phyloP scores from a whole-genome alignment of 2,888 invertebrate species.

The Drosophila mimica region DNA sequence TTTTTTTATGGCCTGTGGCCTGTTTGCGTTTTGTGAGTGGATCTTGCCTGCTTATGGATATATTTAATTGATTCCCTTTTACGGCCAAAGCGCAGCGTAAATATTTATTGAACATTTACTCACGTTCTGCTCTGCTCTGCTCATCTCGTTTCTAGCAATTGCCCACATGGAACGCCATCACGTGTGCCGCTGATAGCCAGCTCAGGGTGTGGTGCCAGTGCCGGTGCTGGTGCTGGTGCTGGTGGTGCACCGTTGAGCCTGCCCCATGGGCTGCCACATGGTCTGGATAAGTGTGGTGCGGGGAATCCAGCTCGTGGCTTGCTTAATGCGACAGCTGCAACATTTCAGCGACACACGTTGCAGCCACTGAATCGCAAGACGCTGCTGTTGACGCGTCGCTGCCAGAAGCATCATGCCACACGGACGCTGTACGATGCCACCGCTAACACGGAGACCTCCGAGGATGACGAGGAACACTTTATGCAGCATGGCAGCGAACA shows the following conservation, averaged over 20 bases:
- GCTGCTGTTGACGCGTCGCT: slow-evolving; percentile 62
- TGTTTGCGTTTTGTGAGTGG: slow-evolving; percentile 16
- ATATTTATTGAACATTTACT: slow-evolving; percentile 61
- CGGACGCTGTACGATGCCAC: slow-evolving; percentile 68
- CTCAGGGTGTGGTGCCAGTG: slow-evolving; percentile 33
- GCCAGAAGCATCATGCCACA: slow-evolving; percentile 69
- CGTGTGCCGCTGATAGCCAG: slow-evolving; percentile 90
- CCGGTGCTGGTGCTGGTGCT: slow-evolving; percentile 8
- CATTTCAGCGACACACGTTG: slow-evolving; percentile 77
- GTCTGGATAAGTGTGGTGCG: slow-evolving; percentile 30
- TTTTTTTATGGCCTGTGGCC: slow-evolving; percentile 24
- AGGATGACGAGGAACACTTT: slow-evolving; percentile 79
- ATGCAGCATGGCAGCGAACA: slow-evolving; percentile 75
- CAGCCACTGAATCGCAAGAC: slow-evolving; percentile 73
- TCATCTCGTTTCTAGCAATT: slow-evolving; percentile 73
- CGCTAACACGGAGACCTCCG: slow-evolving; percentile 78
- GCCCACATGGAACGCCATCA: slow-evolving; percentile 90
- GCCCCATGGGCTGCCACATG: slow-evolving; percentile 41
- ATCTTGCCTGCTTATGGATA: slow-evolving; percentile 26
- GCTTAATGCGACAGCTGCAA: slow-evolving; percentile 74
- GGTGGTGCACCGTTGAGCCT: slow-evolving; percentile 32
- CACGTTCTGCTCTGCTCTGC: slow-evolving; percentile 19
- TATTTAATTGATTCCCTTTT: slow-evolving; percentile 70
- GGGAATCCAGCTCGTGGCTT: slow-evolving; percentile 63
- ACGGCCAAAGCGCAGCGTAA: slow-evolving; percentile 54